Evolutionary conservation across 2,797 vertebrate species (phyloP).

Genomic region (Pyrocephalus nanus): DNA sequence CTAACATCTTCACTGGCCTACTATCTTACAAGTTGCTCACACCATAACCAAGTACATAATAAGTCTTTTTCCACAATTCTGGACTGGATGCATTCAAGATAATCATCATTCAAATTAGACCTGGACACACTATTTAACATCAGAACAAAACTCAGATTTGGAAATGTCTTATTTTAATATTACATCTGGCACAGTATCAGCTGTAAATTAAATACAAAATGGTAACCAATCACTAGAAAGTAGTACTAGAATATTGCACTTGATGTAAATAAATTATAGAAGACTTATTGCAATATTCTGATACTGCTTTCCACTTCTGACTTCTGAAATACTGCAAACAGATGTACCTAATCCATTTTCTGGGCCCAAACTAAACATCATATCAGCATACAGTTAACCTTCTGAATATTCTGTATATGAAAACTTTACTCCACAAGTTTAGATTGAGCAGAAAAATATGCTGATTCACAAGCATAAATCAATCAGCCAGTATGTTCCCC

Average conservation of each 20-base stretch:
- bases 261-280: too few species aligned
- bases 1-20: neutral
- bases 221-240: neutral
- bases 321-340: neutral
- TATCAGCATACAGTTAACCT: neutral
- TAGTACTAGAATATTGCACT: neutral
- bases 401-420: accelerated
- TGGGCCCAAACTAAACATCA: neutral
- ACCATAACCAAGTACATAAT: neutral
- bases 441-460: neutral
- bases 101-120: neutral
- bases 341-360: neutral
- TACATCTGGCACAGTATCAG: neutral
- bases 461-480: neutral
- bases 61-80: accelerated
- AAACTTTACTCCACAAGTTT: neutral
- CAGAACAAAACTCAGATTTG: neutral
- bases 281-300: too few species aligned
- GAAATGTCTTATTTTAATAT: neutral
- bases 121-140: neutral
- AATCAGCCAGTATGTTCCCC: neutral
- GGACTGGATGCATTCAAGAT: neutral
- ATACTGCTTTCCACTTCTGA: neutral
- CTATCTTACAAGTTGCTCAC: neutral
- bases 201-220: neutral